Conservation (phyloP, 2,797 vertebrate genomes). For the Agapornis canus region DNA sequence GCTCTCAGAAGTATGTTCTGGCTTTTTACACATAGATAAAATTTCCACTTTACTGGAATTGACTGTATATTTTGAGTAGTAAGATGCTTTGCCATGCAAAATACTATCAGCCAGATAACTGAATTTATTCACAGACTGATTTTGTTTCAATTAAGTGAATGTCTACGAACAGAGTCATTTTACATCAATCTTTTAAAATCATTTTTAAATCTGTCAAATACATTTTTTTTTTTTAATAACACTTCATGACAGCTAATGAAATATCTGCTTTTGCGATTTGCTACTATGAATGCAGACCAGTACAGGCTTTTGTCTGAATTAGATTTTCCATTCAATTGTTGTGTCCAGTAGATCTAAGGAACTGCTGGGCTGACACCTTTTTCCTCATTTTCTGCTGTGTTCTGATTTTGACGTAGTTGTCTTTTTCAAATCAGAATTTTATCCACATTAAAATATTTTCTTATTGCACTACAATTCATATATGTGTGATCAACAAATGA, state of each 20-base stretch:
- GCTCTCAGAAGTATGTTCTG: background rate
- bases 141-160: background rate
- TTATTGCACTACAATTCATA: background rate
- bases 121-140: background rate
- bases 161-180: background rate
- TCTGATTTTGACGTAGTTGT: background rate
- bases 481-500: background rate
- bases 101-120: background rate
- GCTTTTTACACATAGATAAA: background rate
- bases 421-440: background rate
- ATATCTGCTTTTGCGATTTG: background rate
- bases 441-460: background rate
- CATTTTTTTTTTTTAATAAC: background rate
- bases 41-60: background rate
- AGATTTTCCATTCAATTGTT: slow-evolving; percentile 25
- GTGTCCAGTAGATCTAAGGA: slow-evolving; percentile 14
- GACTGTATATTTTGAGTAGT: background rate
- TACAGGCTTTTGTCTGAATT: background rate
- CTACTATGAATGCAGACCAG: background rate
- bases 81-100: slow-evolving; percentile 6
- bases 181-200: background rate
- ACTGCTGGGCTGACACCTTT: background rate
- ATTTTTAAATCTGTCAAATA: background rate
- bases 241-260: background rate
- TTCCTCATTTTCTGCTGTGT: background rate